Conservation (phyloP, 2,113 vertebrate species). For the Numida meleagris region DNA sequence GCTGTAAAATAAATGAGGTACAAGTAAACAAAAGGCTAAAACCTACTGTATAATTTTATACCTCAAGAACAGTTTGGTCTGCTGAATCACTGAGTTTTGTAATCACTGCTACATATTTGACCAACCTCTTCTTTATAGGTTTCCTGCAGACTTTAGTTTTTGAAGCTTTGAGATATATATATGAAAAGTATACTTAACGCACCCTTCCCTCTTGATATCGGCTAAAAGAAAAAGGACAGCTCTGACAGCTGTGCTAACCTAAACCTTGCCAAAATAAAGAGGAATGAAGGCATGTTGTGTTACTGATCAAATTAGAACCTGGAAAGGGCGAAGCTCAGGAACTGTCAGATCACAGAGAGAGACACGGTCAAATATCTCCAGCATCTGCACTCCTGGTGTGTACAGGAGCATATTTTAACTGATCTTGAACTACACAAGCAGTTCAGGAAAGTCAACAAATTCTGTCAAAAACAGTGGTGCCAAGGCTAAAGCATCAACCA, state of each 20-base stretch:
- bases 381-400: background rate
- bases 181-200: background rate
- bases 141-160: conserved; percentile 39
- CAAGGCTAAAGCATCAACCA: background rate
- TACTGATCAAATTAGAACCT: conserved; percentile 46
- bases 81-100: conserved; percentile 9
- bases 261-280: conserved; percentile 31
- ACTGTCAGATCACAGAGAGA: background rate
- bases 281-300: background rate
- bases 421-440: conserved; percentile 8
- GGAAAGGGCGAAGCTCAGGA: conserved; percentile 19
- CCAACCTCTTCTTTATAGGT: background rate
- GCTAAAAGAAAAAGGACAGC: conserved; percentile 25
- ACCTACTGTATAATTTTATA: background rate
- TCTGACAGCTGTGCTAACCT: background rate
- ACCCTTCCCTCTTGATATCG: background rate
- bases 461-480: background rate
- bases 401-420: background rate
- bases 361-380: background rate
- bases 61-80: background rate
- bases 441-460: conserved; percentile 38
- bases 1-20: background rate
- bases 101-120: conserved; percentile 34
- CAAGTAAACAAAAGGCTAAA: conserved; percentile 16
- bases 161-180: conserved; percentile 10